These are phyloP conservation scores for Zeus faber DNA, from an alignment of 2,113 vertebrate genomes.

Conservation along the genomic window DNA sequence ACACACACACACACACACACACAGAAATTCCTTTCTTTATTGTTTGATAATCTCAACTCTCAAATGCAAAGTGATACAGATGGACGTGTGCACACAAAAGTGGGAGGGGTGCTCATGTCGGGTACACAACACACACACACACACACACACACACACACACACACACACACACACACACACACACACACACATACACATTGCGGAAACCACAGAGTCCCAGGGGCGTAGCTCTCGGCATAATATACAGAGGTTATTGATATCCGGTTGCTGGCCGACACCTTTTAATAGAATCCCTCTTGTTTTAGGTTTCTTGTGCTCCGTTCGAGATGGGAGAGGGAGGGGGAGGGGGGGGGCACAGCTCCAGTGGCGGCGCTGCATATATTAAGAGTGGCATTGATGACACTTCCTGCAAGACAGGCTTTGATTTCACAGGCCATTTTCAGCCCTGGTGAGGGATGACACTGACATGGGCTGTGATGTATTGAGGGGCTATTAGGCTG, in stretches of 20 bases:
- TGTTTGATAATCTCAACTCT: too few relatives aligned
- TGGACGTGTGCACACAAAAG: slow-evolving; percentile 42
- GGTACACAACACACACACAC: slow-evolving; percentile 3
- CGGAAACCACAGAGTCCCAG: slow-evolving; percentile 64
- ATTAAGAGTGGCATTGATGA: slow-evolving; percentile 67
- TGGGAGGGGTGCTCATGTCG: too few relatives aligned
- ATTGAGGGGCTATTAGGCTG: slow-evolving; percentile 74
- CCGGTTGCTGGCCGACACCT: slow-evolving; percentile 74
- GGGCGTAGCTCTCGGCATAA: slow-evolving; percentile 58
- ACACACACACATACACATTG: slow-evolving; percentile 30
- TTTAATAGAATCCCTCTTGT: slow-evolving; percentile 73
- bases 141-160: slow-evolving; percentile 9
- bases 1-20: slow-evolving; percentile 56
- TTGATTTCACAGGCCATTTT: slow-evolving; percentile 72
- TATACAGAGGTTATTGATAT: slow-evolving; percentile 72
- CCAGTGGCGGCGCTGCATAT: slow-evolving; percentile 39
- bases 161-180: slow-evolving; percentile 20
- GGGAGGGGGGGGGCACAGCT: background rate
- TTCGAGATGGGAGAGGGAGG: slow-evolving; percentile 29
- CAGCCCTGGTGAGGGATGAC: slow-evolving; percentile 62
- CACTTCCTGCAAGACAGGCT: slow-evolving; percentile 70
- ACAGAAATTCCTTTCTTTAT: too few relatives aligned
- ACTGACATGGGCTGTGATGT: slow-evolving; percentile 52
- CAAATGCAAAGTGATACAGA: slow-evolving; percentile 62
- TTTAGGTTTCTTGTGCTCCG: slow-evolving; percentile 63